Evolutionary conservation across 2,113 vertebrate species (phyloP), one percentile per base, ranked within the genome.

Genomic region (Dendropsophus ebraccatus): DNA sequence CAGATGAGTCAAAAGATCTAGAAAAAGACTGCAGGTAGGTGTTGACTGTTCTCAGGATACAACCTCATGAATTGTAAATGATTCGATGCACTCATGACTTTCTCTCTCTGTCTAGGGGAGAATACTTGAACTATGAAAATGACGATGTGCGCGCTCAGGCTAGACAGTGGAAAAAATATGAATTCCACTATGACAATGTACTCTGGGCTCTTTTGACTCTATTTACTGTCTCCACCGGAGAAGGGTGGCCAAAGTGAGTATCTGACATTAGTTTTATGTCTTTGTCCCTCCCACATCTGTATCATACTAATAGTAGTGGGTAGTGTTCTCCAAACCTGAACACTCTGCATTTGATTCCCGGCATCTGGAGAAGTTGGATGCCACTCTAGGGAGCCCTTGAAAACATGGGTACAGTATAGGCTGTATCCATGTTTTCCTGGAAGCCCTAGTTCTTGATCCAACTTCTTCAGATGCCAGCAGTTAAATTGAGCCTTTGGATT

Each of bases 141-240:
- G 96, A 97, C 0, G 94, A 95, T 21, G 97, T 98, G 82, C 93
- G 96, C 0, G 96, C 97, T 0, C 95, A 97, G 89, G 95, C 97
- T 0, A 93, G 98, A 74, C 95, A 97, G 87, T 99, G 98, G 98
- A 97, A 92, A 88, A 99, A 99, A 28, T 99, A 98, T 0, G 96
- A 98, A 19, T 99, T 99, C 86, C 98, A 99, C 90, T 99, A 99
- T 0, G 98, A 99, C 94, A 99, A 99, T 0, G 98, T 99, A 82
- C 96, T 99, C 77, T 99, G 98, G 98, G 97, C 97, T 30, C 94
- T 99, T 89, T 93, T 99, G 77, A 99, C 98, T 0, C 95, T 99
- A 35, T 99, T 99, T 94, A 99, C 97, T 0, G 98, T 99, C 75
- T 99, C 98, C 87, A 99, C 98, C 0, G 98, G 98, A 19, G 98